Evolutionary conservation across 2,797 vertebrate species (phyloP).

Genomic region (Perdix hodgsoniae): DNA sequence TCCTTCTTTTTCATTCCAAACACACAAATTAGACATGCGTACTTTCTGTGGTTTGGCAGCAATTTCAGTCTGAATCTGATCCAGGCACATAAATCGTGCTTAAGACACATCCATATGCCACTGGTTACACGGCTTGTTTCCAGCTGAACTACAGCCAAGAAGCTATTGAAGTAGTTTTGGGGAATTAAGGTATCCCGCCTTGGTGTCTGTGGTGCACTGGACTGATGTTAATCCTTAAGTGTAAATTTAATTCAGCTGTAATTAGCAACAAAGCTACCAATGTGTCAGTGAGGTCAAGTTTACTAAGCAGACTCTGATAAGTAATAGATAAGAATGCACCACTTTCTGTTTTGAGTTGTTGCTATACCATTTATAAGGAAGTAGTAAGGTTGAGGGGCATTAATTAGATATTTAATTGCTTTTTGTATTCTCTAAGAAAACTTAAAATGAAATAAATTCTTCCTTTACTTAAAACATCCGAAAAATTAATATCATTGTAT

Average conservation of each 20-base stretch:
- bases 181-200: not conserved
- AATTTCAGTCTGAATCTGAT: not conserved
- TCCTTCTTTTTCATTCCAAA: not conserved
- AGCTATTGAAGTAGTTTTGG: not conserved
- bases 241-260: not conserved
- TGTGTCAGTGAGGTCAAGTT: not conserved
- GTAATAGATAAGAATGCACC: not conserved
- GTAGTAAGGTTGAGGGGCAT: not conserved
- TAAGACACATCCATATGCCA: not conserved
- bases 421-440: not conserved
- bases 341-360: not conserved
- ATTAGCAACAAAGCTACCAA: not conserved
- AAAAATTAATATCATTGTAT: not conserved
- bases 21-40: rapidly evolving
- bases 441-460: not conserved
- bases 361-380: not conserved
- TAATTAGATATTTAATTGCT: not conserved
- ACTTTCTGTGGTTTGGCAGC: not conserved
- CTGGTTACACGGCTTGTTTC: not conserved
- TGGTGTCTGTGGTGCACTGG: rapidly evolving
- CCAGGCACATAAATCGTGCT: not conserved
- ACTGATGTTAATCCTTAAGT: not conserved
- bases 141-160: not conserved
- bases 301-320: not conserved
- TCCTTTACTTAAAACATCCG: not conserved